phyloP scores from a whole-genome alignment of 2,797 vertebrate species.

The Onychomys arenicola region DNA sequence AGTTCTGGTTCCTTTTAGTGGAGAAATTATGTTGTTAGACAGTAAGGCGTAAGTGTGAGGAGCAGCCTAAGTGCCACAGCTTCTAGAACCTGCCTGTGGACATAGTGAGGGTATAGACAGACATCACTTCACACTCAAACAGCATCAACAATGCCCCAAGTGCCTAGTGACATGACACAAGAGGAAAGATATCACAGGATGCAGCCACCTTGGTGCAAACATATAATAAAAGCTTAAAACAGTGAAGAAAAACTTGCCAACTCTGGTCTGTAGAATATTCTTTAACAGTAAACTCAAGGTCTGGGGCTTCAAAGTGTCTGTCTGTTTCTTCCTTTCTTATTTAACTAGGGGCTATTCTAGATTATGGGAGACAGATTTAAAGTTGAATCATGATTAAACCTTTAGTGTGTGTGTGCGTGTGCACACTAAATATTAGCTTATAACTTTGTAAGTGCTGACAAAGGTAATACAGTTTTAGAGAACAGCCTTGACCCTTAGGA shows the following conservation, averaged over 20 bases:
- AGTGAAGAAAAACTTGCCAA: neutral
- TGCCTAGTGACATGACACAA: neutral
- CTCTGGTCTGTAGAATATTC: neutral
- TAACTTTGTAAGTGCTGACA: neutral
- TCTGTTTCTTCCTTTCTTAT: neutral
- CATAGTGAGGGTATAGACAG: neutral
- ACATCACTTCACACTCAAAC: constrained; percentile 17
- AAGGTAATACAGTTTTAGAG: neutral
- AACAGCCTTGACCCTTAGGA: neutral
- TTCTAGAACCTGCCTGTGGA: neutral
- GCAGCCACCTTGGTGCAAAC: neutral
- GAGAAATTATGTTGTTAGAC: neutral
- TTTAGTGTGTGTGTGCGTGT: neutral
- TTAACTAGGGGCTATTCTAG: neutral
- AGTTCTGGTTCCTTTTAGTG: neutral
- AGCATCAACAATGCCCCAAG: neutral
- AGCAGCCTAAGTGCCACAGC: neutral
- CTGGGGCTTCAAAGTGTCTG: neutral
- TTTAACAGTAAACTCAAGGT: neutral
- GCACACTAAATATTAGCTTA: neutral
- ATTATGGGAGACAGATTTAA: neutral
- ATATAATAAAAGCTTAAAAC: neutral
- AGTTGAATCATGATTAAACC: neutral
- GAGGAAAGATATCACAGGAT: neutral
- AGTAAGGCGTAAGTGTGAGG: neutral